A percentile compares a stretch with the other conserved stretches of the same genome.
phyloP scores from a whole-genome alignment of 2,113 vertebrate genomes.

The Salminus brasiliensis region DNA sequence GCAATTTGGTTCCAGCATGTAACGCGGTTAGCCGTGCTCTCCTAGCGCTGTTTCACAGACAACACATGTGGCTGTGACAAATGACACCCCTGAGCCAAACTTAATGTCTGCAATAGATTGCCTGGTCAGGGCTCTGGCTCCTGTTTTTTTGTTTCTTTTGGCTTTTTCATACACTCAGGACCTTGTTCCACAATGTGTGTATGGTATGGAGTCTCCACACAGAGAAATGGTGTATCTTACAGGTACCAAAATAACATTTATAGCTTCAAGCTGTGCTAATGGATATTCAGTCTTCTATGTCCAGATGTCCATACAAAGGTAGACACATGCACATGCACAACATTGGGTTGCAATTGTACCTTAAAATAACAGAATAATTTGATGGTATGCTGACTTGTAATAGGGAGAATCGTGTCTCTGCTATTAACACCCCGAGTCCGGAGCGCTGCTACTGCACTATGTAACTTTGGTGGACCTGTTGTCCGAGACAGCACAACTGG shows the following conservation, averaged over 20 bases:
- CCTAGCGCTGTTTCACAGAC: conserved; percentile 34
- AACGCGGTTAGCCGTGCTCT: conserved; percentile 42
- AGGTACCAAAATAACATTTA: background rate
- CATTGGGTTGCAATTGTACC: background rate
- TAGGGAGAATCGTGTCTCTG: no score
- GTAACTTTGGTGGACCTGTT: no score
- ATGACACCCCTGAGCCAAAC: conserved; percentile 40
- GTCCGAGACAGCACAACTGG: no score
- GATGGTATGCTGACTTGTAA: no score
- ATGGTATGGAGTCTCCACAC: background rate
- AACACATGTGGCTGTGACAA: conserved; percentile 50
- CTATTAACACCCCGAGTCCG: no score
- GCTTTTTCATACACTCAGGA: background rate
- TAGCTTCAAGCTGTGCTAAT: background rate
- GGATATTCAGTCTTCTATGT: background rate
- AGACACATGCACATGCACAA: background rate
- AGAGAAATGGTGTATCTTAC: background rate
- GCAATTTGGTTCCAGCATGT: conserved; percentile 31
- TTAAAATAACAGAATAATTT: no score
- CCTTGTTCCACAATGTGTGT: conserved; percentile 12
- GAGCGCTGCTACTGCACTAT: no score
- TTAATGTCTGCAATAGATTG: conserved; percentile 23
- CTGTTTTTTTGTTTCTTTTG: conserved; percentile 30
- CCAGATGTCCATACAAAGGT: background rate
- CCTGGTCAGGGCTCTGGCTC: conserved; percentile 27